A percentile compares a stretch with the other conserved stretches of the same genome.
Conservation (phyloP, 2,113 vertebrate species). For the Mesocricetus auratus region DNA sequence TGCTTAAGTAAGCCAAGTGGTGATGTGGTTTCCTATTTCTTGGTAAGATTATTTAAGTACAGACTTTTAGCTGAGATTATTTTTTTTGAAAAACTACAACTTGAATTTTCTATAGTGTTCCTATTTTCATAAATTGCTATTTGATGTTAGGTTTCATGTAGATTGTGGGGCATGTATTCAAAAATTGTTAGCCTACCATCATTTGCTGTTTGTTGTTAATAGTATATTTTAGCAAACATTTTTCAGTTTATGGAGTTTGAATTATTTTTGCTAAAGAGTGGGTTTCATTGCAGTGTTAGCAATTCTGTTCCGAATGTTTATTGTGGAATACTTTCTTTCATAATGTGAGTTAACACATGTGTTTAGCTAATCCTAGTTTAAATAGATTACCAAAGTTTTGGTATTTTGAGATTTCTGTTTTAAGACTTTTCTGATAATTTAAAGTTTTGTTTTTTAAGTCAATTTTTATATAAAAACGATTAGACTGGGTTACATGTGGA, state of each 20-base stretch:
- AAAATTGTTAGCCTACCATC: background rate
- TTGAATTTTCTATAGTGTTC: constrained; percentile 65
- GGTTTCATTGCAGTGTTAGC: constrained; percentile 1
- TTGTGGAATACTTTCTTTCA: background rate
- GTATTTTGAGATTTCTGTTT: constrained; percentile 40
- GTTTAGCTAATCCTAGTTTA: constrained; percentile 47
- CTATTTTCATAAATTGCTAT: constrained; percentile 46
- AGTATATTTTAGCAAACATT: constrained; percentile 54
- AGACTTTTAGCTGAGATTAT: constrained; percentile 9
- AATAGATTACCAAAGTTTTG: constrained; percentile 11
- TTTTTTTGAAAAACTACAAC: constrained; percentile 48
- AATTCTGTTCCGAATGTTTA: constrained; percentile 27
- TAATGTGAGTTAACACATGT: background rate
- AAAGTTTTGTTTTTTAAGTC: constrained; percentile 83
- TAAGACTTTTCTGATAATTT: constrained; percentile 66
- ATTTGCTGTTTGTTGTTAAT: constrained; percentile 60
- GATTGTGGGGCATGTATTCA: background rate
- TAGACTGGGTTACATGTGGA: constrained; percentile 84
- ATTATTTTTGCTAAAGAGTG: constrained; percentile 46
- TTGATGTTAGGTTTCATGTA: constrained; percentile 49
- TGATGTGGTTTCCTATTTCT: constrained; percentile 81
- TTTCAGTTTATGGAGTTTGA: constrained; percentile 55
- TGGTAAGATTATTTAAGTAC: constrained; percentile 86
- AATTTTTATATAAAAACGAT: constrained; percentile 85
- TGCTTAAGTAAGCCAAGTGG: constrained; percentile 17